These are phyloP conservation scores for Phyto melanocephala DNA, from an alignment of 2,888 invertebrate species.

Conservation along the genomic window DNA sequence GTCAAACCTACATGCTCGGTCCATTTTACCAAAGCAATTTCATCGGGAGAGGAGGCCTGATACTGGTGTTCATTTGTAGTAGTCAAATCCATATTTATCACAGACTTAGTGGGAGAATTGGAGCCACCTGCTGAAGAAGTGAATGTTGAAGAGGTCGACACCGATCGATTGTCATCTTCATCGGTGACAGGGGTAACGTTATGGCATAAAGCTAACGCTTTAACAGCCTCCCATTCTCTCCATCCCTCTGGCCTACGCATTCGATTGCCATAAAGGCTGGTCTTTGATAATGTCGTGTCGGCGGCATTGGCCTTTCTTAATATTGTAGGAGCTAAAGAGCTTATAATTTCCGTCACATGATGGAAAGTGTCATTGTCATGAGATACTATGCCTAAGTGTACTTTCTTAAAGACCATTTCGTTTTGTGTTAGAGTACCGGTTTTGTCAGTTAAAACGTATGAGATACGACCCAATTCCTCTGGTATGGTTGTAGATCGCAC, in stretches of 20 bases:
- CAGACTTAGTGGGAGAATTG: constrained; percentile 77
- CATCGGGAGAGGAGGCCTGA: constrained; percentile 95
- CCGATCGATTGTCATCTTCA: constrained; percentile 77
- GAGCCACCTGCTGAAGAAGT: constrained; percentile 71
- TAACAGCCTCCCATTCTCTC: constrained; percentile 92
- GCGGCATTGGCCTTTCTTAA: constrained; percentile 68
- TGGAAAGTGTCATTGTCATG: constrained; percentile 85
- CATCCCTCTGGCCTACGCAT: constrained; percentile 85
- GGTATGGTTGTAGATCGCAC: constrained; percentile 99
- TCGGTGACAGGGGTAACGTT: constrained; percentile 99
- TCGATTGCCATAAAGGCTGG: constrained; percentile 73
- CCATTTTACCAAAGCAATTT: constrained; percentile 95
- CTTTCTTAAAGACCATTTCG: constrained; percentile 98
- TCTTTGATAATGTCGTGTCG: constrained; percentile 41
- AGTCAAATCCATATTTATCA: constrained; percentile 75
- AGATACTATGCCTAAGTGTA: constrained; percentile 95
- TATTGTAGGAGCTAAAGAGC: constrained; percentile 72
- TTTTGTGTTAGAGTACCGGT: constrained; percentile 99
- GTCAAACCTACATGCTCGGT: constrained; percentile 88
- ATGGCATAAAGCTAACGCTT: constrained; percentile 97
- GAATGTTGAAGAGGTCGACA: constrained; percentile 75
- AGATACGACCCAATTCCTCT: constrained; percentile 97
- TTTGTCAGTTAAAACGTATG: constrained; percentile 98
- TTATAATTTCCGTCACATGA: constrained; percentile 77
- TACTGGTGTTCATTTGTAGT: constrained; percentile 77